Evolutionary conservation across 2,888 invertebrate species (phyloP), one percentile per base, ranked within the genome.

Genomic region (Cremastinae sp.): DNA sequence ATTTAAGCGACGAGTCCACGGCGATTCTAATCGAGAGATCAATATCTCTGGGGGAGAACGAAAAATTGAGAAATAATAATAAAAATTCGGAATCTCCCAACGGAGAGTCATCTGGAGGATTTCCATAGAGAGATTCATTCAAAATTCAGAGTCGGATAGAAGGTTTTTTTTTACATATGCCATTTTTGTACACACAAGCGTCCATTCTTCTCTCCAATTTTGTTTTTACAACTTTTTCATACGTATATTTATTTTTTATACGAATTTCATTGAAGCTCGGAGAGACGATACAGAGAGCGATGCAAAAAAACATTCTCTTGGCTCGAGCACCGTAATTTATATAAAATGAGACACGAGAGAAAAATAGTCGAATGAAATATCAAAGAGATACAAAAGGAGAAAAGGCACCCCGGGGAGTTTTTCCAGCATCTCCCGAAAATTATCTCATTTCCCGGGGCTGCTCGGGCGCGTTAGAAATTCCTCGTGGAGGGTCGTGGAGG

Each of bases 51-150:
- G 28, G 28, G 28, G 5, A 28, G 41, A 12, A 38, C 8, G 41
- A 38, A 20, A 18, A 43, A 41, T 22, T n/a, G n/a, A 14, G 43
- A 10, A 59, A 59, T 43, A 59, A 22, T 3, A 58, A 41, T 62
- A 45, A 43, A 45, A 54, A 36, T 20, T 53, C 41, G 41, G 12
- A n/a, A 36, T 18, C 38, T 18, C 14, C 59, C 12, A 9, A 14
- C 9, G 22, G 22, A 8, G 22, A 49, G 70, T 74, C 74, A 74
- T 70, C 58, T 74, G 74, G 64, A 62, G 58, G 36, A 36, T 20
- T 65, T 36, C 16, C 47, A 45, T 65, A n/a, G 16, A 62, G 49
- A 45, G 69, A 74, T 74, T 64, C 58, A 65, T 49, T 43, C 20
- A 28, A 20, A 45, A 10, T 18, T 1, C 1, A 8, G 9, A 49